Conservation (phyloP, 2,113 vertebrate species). For the Boleophthalmus pectinirostris region DNA sequence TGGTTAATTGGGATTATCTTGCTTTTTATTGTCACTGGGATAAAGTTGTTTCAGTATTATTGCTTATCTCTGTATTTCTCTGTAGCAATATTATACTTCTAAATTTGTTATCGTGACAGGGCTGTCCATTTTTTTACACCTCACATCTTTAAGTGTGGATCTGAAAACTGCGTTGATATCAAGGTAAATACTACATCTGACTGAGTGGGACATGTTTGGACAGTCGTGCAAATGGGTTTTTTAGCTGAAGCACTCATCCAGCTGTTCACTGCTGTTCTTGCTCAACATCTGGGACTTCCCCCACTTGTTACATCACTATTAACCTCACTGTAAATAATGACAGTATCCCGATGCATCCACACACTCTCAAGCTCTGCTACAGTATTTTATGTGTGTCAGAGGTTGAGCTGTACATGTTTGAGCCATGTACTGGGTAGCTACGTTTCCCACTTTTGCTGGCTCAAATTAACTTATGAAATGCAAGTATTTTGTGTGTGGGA, state of each 20-base stretch:
- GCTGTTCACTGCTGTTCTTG: slow-evolving; percentile 33
- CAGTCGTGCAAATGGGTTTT: slow-evolving; percentile 1
- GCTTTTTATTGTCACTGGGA: too few species aligned
- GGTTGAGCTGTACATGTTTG: slow-evolving; percentile 3
- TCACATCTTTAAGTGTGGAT: neutral
- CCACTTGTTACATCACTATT: slow-evolving; percentile 20
- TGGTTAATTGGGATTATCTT: too few species aligned
- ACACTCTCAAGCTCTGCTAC: neutral
- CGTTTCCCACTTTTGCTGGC: slow-evolving; percentile 4
- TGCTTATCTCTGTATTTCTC: too few species aligned
- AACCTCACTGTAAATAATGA: slow-evolving; percentile 10
- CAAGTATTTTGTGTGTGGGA: slow-evolving; percentile 42
- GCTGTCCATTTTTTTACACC: neutral
- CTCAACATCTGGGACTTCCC: slow-evolving; percentile 7
- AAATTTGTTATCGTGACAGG: too few species aligned
- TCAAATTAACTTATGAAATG: slow-evolving; percentile 35
- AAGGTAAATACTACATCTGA: neutral
- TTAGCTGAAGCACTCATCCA: slow-evolving; percentile 8
- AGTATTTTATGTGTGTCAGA: neutral
- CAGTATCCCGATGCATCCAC: slow-evolving; percentile 4
- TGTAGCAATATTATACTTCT: too few species aligned
- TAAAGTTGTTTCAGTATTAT: too few species aligned
- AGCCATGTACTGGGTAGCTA: neutral
- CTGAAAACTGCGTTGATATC: neutral
- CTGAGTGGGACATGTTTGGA: neutral